Evolutionary conservation across 1,140 invertebrate species (phyloP).

Genomic region (Drosophila nasuta): DNA sequence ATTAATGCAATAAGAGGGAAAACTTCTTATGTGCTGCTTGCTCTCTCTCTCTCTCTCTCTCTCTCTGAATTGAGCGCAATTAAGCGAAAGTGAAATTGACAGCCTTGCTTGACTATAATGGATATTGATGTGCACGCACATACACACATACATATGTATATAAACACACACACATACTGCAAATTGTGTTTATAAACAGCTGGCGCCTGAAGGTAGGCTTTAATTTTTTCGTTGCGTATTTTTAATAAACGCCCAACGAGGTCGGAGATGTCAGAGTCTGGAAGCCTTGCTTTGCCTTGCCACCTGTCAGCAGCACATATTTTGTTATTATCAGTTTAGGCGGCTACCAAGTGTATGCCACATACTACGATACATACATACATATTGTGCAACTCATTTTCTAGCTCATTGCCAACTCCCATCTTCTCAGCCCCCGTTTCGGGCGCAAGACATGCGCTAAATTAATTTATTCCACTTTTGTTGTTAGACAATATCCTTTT

Average conservation of each 20-base stretch:
- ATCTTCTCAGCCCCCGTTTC: background rate
- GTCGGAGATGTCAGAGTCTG: slow-evolving; percentile 56
- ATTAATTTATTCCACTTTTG: slow-evolving; percentile 84
- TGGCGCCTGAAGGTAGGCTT: slow-evolving; percentile 54
- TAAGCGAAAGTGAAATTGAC: slow-evolving; percentile 68
- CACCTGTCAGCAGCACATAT: slow-evolving; percentile 80
- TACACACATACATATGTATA: background rate
- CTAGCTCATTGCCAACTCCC: slow-evolving; percentile 76
- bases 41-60: no score
- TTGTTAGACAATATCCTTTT: slow-evolving; percentile 81
- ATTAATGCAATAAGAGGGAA: slow-evolving; percentile 73
- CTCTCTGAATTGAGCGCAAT: slow-evolving; percentile 52
- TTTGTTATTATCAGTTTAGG: slow-evolving; percentile 75
- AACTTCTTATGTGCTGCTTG: no score
- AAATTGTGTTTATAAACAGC: slow-evolving; percentile 47
- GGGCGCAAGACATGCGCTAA: slow-evolving; percentile 70
- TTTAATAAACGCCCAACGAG: slow-evolving; percentile 63
- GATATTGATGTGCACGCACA: slow-evolving; percentile 55
- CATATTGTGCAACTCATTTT: slow-evolving; percentile 75
- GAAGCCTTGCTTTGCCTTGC: slow-evolving; percentile 29
- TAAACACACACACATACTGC: slow-evolving; percentile 3
- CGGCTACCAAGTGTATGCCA: slow-evolving; percentile 49
- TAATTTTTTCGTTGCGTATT: slow-evolving; percentile 53
- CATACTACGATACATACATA: slow-evolving; percentile 6
- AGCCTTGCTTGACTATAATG: slow-evolving; percentile 52